Base-by-base conservation (phyloP, 2,113 vertebrate species). In the Notarius lentiginosus region DNA sequence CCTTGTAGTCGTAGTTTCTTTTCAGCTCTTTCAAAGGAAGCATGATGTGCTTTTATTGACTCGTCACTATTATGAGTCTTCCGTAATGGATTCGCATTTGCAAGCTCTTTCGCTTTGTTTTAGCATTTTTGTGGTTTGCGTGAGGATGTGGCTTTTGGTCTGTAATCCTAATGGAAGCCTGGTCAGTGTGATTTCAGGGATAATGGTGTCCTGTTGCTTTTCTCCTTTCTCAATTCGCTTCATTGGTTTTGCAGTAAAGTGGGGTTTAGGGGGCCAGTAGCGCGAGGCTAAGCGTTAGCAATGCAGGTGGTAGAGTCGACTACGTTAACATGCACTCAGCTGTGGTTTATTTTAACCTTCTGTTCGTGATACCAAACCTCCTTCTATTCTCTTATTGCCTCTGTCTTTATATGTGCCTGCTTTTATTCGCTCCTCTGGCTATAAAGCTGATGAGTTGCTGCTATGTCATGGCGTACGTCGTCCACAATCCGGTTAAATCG, bases 141-240 rank as follows among this genome's bases (percentile, higher is more conserved):
- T 68, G 85, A 86, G 82, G 87, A 90, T 86, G 87, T 90, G 87
- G 89, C 76, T 53, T 84, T 84, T 49, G 56, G 73, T 65, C 41
- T 76, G 65, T 15, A 14, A 49, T 82, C 14, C 51, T 88, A 88
- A 90, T 88, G 79, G 77, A 75, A 30, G 18, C 51, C 60, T 82
- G 70, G 49, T 49, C 77, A 17, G 15, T 79, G 20, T 65, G 66
- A 68, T 55, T 30, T 51, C 27, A 61, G 63, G 55, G 66, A 73
- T 79, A 22, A 72, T 9, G 12, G 65, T 79, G 63, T 80, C 17
- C 30, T 84, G 22, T 81, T 81, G 87, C 20, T 3, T 58, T 72
- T 17, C 51, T 83, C 68, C 10, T 86, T 87, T 75, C 27, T 76
- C 84, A 84, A 47, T 84, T 84, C 68, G 49, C 68, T 27, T 30